phyloP scores from a whole-genome alignment of 2,797 vertebrate species.

The Toxotes lorentzi region DNA sequence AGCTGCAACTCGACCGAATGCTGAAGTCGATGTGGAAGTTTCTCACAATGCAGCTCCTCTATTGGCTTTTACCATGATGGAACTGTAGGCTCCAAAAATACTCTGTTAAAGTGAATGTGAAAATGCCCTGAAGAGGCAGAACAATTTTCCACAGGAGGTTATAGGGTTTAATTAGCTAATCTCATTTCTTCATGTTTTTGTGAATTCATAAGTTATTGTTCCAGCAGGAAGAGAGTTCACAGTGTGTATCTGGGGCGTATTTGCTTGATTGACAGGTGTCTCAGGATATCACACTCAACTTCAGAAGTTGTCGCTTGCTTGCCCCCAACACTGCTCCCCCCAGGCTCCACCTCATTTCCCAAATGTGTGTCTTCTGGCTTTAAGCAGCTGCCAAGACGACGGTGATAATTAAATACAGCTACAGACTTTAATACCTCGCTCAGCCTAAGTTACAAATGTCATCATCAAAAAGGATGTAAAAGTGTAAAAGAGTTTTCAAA shows the following conservation, averaged over 20 bases:
- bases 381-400: conserved; percentile 33
- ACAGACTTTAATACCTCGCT: conserved; percentile 14
- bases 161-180: background rate
- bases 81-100: background rate
- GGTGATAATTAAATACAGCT: conserved; percentile 8
- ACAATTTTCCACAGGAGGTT: background rate
- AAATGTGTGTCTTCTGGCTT: conserved; percentile 43
- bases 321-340: background rate
- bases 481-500: conserved; percentile 17
- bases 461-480: background rate
- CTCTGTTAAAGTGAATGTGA: conserved; percentile 11
- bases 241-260: conserved; percentile 16
- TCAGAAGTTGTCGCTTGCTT: conserved; percentile 19
- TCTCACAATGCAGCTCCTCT: conserved; percentile 8
- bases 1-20: background rate
- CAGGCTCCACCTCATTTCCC: conserved; percentile 2
- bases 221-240: conserved; percentile 23
- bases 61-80: background rate
- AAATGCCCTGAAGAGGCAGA: background rate
- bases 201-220: conserved; percentile 17
- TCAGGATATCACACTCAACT: conserved; percentile 47
- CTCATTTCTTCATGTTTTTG: conserved; percentile 8
- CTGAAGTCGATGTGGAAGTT: background rate
- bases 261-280: conserved; percentile 65
- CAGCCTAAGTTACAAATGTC: background rate